Conservation (phyloP, 2,113 vertebrate species). For the Gasterosteus aculeatus region DNA sequence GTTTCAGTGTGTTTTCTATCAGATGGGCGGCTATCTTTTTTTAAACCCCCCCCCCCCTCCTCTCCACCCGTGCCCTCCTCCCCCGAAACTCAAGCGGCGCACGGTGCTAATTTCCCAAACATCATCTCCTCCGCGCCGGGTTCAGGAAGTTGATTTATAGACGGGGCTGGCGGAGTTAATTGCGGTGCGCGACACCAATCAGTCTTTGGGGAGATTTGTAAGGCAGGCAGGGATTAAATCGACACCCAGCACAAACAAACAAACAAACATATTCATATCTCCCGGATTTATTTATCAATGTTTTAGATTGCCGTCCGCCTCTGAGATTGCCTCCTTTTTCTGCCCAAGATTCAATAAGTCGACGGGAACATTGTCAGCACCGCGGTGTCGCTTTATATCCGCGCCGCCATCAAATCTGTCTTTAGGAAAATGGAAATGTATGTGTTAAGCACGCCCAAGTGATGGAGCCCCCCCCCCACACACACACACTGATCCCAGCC, state of each 20-base stretch:
- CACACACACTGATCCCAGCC: conserved; percentile 12
- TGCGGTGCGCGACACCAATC: conserved; percentile 83
- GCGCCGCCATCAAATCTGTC: conserved; percentile 72
- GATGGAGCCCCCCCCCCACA: conserved; percentile 35
- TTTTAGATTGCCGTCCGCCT: conserved; percentile 79
- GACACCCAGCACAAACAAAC: conserved; percentile 73
- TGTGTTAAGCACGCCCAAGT: conserved; percentile 63
- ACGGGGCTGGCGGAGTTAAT: conserved; percentile 82
- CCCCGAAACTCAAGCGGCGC: conserved; percentile 86
- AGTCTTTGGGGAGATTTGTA: conserved; percentile 78
- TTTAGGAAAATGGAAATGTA: conserved; percentile 77
- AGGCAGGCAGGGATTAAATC: conserved; percentile 69
- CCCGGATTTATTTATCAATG: conserved; percentile 83
- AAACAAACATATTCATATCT: conserved; percentile 81
- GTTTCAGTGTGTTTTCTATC: conserved; percentile 67
- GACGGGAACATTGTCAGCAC: conserved; percentile 79
- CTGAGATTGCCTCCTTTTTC: conserved; percentile 70
- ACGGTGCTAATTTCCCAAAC: conserved; percentile 94
- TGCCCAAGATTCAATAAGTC: conserved; percentile 81
- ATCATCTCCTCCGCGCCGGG: conserved; percentile 88
- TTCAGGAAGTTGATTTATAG: conserved; percentile 97
- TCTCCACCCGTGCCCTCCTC: not conserved
- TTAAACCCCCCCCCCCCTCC: conserved; percentile 26
- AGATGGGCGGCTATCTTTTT: conserved; percentile 67
- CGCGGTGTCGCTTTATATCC: conserved; percentile 74